A percentile compares a stretch with the other conserved stretches of the same genome.
Conservation (phyloP, 2,888 invertebrate species). For the Drosophila emarginata region DNA sequence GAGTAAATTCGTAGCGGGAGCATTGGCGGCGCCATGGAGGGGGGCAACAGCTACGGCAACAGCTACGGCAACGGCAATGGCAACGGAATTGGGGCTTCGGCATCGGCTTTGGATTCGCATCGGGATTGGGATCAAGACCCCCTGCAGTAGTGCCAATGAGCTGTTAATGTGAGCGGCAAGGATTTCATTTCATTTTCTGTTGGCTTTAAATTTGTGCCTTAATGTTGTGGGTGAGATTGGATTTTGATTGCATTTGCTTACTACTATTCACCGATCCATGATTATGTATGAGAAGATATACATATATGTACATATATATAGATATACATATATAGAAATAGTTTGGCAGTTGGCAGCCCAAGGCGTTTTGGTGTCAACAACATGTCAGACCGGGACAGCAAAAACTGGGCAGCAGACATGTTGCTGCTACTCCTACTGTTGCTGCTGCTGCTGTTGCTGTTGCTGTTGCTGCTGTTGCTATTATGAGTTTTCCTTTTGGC, state of each 20-base stretch:
- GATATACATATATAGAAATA: conserved; percentile 24
- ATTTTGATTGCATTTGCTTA: conserved; percentile 62
- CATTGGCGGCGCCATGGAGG: conserved; percentile 74
- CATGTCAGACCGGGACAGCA: conserved; percentile 73
- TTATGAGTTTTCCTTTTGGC: conserved; percentile 59
- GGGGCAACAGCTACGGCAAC: neutral
- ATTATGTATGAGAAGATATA: neutral
- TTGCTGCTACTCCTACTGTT: conserved; percentile 33
- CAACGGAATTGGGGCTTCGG: neutral
- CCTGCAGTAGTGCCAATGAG: conserved; percentile 80
- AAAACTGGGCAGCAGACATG: conserved; percentile 67
- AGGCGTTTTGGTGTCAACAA: conserved; percentile 79
- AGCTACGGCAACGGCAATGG: neutral
- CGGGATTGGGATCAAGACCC: conserved; percentile 63
- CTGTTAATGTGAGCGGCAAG: conserved; percentile 79
- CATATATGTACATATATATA: neutral
- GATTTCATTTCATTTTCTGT: conserved; percentile 71
- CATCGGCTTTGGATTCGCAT: conserved; percentile 8
- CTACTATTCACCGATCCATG: conserved; percentile 2
- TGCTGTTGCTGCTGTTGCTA: conserved; percentile 32
- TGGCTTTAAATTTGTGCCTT: conserved; percentile 63
- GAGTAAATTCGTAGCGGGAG: conserved; percentile 41
- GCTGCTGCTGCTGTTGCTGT: conserved; percentile 28
- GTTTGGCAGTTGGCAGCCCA: conserved; percentile 56
- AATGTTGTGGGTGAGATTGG: conserved; percentile 77